Evolutionary conservation across 2,888 invertebrate species (phyloP).

Genomic region (Eupithecia subumbrata): DNA sequence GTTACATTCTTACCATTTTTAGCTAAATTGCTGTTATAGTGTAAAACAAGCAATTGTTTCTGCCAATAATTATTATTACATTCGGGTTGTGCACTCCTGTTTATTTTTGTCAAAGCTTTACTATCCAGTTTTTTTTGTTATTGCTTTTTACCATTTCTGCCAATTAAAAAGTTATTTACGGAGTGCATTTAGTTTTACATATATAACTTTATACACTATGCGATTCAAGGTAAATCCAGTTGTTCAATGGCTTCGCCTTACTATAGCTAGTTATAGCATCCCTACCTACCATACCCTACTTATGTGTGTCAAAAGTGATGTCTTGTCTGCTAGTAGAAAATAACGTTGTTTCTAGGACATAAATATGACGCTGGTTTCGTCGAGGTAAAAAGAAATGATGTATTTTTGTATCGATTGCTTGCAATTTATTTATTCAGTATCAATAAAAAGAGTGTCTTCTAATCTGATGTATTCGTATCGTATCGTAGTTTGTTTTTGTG

Average conservation of each 20-base stretch:
- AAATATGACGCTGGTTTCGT: slow-evolving; percentile 60
- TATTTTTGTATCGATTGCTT: slow-evolving; percentile 48
- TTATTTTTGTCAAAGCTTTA: too few species aligned
- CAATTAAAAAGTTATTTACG: background rate
- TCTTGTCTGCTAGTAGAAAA: slow-evolving; percentile 16
- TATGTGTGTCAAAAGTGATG: slow-evolving; percentile 11
- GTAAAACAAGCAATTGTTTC: background rate
- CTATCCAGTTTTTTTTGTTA: background rate
- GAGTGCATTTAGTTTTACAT: background rate
- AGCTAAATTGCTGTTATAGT: slow-evolving; percentile 10
- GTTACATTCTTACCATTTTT: slow-evolving; percentile 6
- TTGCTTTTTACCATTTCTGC: background rate
- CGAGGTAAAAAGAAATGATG: slow-evolving; percentile 41
- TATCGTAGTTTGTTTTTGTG: slow-evolving; percentile 7
- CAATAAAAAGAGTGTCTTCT: slow-evolving; percentile 40
- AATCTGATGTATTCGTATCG: slow-evolving; percentile 15
- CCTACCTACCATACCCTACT: background rate
- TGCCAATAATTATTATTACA: background rate
- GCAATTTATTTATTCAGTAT: slow-evolving; percentile 36
- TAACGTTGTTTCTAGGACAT: slow-evolving; percentile 35
- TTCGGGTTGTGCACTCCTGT: background rate
- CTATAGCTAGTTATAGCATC: background rate
- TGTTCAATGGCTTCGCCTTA: background rate
- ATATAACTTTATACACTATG: background rate
- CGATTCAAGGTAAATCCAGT: background rate